These are phyloP conservation scores for Neotoxoptera formosana DNA, from an alignment of 1,140 invertebrate genomes.

Conservation along the genomic window DNA sequence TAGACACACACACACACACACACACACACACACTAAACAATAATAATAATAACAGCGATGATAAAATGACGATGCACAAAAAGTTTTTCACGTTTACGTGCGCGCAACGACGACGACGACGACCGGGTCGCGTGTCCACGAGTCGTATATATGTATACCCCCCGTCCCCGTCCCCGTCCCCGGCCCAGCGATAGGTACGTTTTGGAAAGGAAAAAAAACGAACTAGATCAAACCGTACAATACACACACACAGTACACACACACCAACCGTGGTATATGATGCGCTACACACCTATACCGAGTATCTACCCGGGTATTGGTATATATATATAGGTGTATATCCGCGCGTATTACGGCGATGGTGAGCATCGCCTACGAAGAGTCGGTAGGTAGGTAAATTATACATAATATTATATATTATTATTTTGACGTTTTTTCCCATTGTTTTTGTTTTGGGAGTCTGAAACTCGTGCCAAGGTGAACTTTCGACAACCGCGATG, in stretches of 20 bases:
- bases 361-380: no score
- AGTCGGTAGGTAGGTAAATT: no score
- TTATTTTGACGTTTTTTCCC: neutral
- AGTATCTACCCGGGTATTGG: neutral
- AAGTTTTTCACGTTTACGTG: slow-evolving; percentile 25
- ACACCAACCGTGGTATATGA: no score
- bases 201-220: neutral
- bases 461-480: slow-evolving; percentile 11
- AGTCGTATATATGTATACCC: neutral
- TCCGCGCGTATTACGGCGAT: no score
- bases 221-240: neutral
- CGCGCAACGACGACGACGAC: neutral
- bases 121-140: slow-evolving; percentile 12
- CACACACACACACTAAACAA: neutral
- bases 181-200: neutral
- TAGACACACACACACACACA: neutral
- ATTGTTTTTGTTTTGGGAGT: neutral
- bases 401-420: neutral
- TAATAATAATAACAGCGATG: neutral
- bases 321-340: neutral
- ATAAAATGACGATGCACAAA: slow-evolving; percentile 5
- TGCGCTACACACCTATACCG: neutral
- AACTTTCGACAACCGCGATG: neutral
- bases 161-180: no score
- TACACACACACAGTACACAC: no score